phyloP scores from a whole-genome alignment of 2,888 invertebrate species.

The Automeris io region DNA sequence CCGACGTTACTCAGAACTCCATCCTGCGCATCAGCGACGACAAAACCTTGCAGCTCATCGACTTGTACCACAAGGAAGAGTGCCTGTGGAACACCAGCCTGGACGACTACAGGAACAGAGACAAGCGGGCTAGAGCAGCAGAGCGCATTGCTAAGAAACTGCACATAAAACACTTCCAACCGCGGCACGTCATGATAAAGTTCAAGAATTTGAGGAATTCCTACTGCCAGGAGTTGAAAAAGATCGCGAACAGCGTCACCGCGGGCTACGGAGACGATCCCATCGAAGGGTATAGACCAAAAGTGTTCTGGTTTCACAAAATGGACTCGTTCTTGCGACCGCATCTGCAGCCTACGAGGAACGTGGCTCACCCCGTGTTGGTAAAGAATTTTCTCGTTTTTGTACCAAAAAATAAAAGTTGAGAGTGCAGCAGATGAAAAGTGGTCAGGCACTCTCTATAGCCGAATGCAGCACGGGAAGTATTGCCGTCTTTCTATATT shows the following conservation, averaged over 20 bases:
- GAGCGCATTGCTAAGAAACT: slow-evolving; percentile 35
- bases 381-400: slow-evolving; percentile 9
- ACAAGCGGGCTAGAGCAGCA: slow-evolving; percentile 23
- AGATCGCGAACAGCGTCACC: slow-evolving; percentile 27
- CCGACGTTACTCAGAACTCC: slow-evolving; percentile 16
- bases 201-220: slow-evolving; percentile 50
- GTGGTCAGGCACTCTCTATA: too few species aligned
- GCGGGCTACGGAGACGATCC: slow-evolving; percentile 8
- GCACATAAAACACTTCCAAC: slow-evolving; percentile 34
- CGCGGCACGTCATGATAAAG: slow-evolving; percentile 42
- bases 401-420: too few species aligned
- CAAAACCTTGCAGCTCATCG: slow-evolving; percentile 35
- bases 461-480: too few species aligned
- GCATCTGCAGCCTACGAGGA: slow-evolving; percentile 23
- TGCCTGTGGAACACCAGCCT: slow-evolving; percentile 39
- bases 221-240: slow-evolving; percentile 50
- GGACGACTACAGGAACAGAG: slow-evolving; percentile 29
- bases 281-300: slow-evolving; percentile 28
- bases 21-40: slow-evolving; percentile 31
- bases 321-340: slow-evolving; percentile 45
- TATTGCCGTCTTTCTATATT: too few species aligned
- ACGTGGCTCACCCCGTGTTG: not conserved
- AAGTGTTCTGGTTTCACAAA: slow-evolving; percentile 35
- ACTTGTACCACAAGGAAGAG: slow-evolving; percentile 33
- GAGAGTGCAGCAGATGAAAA: too few species aligned